Conservation (phyloP, 2,113 vertebrate genomes). For the Myotis yumanensis region DNA sequence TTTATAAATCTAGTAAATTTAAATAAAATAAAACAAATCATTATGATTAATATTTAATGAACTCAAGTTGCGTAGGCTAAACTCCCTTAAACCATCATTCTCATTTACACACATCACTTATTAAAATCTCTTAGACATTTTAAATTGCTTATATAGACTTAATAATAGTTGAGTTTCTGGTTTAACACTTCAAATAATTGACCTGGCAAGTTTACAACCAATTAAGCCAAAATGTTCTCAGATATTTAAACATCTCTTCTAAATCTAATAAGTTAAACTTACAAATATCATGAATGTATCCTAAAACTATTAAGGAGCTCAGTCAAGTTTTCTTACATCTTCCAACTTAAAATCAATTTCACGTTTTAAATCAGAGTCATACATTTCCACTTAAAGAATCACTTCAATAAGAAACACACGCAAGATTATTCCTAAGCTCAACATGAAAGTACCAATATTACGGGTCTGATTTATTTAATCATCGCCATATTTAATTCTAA, state of each 20-base stretch:
- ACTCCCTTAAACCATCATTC: background rate
- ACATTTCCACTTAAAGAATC: background rate
- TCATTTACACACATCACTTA: background rate
- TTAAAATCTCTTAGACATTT: background rate
- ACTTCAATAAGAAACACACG: background rate
- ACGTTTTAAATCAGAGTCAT: background rate
- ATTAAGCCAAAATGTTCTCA: background rate
- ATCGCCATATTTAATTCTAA: background rate
- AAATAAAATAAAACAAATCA: slow-evolving; percentile 45
- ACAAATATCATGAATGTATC: background rate
- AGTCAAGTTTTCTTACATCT: background rate
- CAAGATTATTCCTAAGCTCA: background rate
- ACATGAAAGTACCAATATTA: background rate
- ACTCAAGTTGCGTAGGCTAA: background rate
- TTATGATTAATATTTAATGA: background rate
- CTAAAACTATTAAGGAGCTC: background rate
- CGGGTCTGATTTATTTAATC: background rate
- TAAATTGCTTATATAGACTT: background rate
- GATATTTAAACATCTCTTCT: background rate
- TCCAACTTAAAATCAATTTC: slow-evolving; percentile 36
- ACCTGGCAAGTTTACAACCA: background rate
- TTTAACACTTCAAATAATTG: slow-evolving; percentile 24
- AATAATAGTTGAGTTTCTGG: slow-evolving; percentile 17
- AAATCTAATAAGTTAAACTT: background rate
- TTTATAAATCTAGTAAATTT: background rate